Conservation (phyloP, 2,888 invertebrate genomes). For the Sesia apiformis region DNA sequence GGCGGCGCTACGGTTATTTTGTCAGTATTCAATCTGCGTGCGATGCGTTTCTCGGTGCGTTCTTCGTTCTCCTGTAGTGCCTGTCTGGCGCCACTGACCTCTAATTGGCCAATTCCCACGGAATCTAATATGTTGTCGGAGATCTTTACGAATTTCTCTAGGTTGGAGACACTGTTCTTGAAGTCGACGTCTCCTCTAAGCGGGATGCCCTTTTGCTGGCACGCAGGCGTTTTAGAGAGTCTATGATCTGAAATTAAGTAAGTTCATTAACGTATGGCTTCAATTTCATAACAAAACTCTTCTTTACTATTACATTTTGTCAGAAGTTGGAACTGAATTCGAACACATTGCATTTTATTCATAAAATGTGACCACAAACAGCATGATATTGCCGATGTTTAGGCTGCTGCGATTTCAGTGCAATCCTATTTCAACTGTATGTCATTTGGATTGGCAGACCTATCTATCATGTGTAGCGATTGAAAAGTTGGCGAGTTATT, state of each 20-base stretch:
- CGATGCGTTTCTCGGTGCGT: slow-evolving; percentile 62
- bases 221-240: slow-evolving; percentile 75
- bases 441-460: slow-evolving; percentile 24
- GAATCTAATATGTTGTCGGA: slow-evolving; percentile 79
- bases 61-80: slow-evolving; percentile 64
- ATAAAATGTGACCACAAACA: too few relatives aligned
- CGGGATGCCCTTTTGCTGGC: slow-evolving; percentile 76
- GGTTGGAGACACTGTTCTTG: slow-evolving; percentile 72
- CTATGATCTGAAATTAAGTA: slow-evolving; percentile 76
- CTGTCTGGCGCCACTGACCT: slow-evolving; percentile 62
- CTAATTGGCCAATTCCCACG: slow-evolving; percentile 76
- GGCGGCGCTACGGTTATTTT: slow-evolving; percentile 77
- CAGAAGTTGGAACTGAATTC: too few relatives aligned
- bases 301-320: too few relatives aligned
- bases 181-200: slow-evolving; percentile 78
- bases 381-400: too few relatives aligned
- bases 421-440: too few relatives aligned
- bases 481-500: slow-evolving; percentile 18
- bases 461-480: slow-evolving; percentile 13
- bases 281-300: too few relatives aligned
- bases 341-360: too few relatives aligned
- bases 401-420: too few relatives aligned
- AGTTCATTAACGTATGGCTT: too few relatives aligned
- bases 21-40: slow-evolving; percentile 55
- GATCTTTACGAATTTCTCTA: slow-evolving; percentile 74